Conservation (phyloP, 2,113 vertebrate genomes). For the Crotalus helleri region DNA sequence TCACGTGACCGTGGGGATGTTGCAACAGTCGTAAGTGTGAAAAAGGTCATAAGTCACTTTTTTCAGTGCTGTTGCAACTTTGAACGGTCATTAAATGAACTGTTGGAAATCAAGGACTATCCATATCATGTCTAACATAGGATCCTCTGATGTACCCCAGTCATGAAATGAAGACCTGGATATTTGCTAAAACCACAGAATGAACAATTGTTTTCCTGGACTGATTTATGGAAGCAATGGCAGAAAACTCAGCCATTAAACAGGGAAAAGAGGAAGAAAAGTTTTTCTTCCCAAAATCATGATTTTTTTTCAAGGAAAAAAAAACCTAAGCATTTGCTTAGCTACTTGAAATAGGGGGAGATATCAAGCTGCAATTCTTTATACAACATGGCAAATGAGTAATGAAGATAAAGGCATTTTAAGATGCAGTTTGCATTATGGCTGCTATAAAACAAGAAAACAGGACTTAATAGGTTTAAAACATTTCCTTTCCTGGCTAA, state of each 20-base stretch:
- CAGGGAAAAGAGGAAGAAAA: background rate
- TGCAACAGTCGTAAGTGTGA: background rate
- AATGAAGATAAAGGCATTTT: background rate
- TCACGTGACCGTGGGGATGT: background rate
- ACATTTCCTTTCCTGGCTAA: background rate
- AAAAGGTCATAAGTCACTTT: background rate
- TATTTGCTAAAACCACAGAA: background rate
- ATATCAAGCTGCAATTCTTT: background rate
- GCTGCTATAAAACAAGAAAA: background rate
- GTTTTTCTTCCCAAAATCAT: background rate
- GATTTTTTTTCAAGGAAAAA: background rate
- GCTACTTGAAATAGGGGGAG: background rate
- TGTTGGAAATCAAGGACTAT: too few species aligned
- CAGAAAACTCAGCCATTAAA: background rate
- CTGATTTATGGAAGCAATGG: background rate
- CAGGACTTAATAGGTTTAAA: background rate
- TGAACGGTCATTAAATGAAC: too few species aligned
- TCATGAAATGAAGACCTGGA: background rate
- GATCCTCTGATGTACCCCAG: background rate
- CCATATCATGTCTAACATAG: rapidly evolving
- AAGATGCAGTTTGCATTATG: background rate
- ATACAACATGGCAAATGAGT: background rate
- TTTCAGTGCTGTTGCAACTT: background rate
- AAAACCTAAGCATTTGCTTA: background rate
- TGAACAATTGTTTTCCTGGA: background rate